These are phyloP conservation scores for Orthonychiurus folsomi DNA, from an alignment of 2,888 invertebrate species.

Conservation along the genomic window DNA sequence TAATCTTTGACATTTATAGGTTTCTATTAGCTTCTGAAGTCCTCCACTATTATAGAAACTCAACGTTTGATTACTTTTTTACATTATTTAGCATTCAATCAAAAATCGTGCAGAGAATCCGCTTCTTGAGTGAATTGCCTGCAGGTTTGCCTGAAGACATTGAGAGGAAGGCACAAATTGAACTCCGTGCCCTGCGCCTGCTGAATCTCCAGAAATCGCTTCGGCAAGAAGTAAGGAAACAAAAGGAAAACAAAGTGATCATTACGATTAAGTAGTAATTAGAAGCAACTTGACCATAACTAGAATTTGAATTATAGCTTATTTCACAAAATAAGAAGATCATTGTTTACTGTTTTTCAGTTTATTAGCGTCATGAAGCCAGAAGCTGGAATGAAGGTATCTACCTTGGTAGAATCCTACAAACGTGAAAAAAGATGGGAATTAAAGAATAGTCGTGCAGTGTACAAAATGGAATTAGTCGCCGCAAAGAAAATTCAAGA, in stretches of 20 bases:
- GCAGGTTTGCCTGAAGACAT: slow-evolving; percentile 67
- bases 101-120: slow-evolving; percentile 85
- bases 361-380: slow-evolving; percentile 74
- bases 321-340: too few species aligned
- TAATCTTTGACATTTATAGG: too few species aligned
- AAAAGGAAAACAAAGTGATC: too few species aligned
- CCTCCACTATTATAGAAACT: too few species aligned
- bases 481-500: too few species aligned
- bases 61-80: too few species aligned
- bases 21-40: too few species aligned
- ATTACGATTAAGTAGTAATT: too few species aligned
- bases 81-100: too few species aligned
- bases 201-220: slow-evolving; percentile 92
- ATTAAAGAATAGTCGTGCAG: slow-evolving; percentile 89
- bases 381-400: slow-evolving; percentile 94
- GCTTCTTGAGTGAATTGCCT: slow-evolving; percentile 75
- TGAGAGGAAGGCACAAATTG: slow-evolving; percentile 86
- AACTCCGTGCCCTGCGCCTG: slow-evolving; percentile 82
- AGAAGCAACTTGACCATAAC: too few species aligned
- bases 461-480: slow-evolving; percentile 97
- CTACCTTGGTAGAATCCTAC: slow-evolving; percentile 93
- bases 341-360: slow-evolving; percentile 42
- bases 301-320: too few species aligned
- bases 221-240: slow-evolving; percentile 63
- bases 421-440: slow-evolving; percentile 95